Base-by-base conservation (phyloP, 2,888 invertebrate genomes). In the Cerastoderma edule region DNA sequence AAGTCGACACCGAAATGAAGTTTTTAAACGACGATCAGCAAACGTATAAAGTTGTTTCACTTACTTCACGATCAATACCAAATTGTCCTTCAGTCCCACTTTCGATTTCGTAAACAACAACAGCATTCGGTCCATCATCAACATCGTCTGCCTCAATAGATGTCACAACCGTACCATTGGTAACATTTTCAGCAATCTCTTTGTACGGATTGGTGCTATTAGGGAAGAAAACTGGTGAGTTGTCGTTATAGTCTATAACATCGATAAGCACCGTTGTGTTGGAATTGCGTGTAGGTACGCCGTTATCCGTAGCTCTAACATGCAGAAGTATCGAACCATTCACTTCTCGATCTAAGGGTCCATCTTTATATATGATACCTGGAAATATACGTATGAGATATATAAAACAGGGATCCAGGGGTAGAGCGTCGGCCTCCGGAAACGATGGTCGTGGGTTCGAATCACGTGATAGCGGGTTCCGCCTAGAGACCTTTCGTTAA, bases 221-320 rank as follows among this genome's bases (percentile, higher is more conserved):
- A 1, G 28, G 30, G 39, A 19, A 57, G 24, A 71, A 71, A n/a
- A 65, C 22, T 10, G 71, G 71, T 8, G 64, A 8, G 44, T 71
- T 71, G 50, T 71, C 71, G 32, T 71, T 71, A 33, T 65, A 71
- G 54, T 78, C 78, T 0, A 67, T 33, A 33, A 78, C 44, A 53
- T 39, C 54, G 28, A 78, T 54, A 19, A 53, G 32, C 5, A 78
- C 69, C 2, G 16, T 24, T 13, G 53, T 44, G 24, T 28, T 66
- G 5, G 53, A 28, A 33, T 39, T 65, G 27, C 0, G 44, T 0
- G 32, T n/a, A 4, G 78, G 78, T 19, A 72, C 53, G 28, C 78
- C 78, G 48, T 75, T 68, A 68, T 78, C 78, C 16, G 54, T 74
- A 13, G 78, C 78, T 22, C 24, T 63, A 10, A 75, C 68, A 19